Percentiles rank a stretch among this genome's conserved stretches.
Evolutionary conservation across 2,888 invertebrate genomes (phyloP).

Genomic region (Drosophila neoperkinsi): DNA sequence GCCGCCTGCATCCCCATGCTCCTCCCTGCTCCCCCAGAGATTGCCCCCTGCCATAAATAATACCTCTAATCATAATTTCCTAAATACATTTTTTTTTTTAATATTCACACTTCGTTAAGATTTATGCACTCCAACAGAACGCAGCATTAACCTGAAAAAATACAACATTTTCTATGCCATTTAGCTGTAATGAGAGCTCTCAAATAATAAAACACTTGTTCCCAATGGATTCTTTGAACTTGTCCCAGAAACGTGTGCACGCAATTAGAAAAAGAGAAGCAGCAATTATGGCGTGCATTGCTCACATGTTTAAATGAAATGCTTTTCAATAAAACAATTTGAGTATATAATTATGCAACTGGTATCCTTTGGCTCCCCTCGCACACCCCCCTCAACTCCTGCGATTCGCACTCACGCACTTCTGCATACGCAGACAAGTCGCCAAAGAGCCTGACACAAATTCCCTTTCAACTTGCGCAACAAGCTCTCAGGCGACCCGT

Average conservation of each 20-base stretch:
- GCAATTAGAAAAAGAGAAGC: constrained; percentile 44
- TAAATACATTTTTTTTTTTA: background rate
- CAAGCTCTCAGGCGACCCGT: constrained; percentile 46
- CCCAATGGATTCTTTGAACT: constrained; percentile 62
- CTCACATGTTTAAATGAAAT: constrained; percentile 45
- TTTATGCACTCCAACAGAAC: background rate
- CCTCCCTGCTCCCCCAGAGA: background rate
- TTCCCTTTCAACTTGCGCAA: constrained; percentile 75
- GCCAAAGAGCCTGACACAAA: constrained; percentile 71
- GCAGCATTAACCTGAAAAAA: background rate
- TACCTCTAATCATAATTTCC: background rate
- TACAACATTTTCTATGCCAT: background rate
- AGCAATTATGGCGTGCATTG: constrained; percentile 64
- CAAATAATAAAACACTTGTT: constrained; percentile 15
- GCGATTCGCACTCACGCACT: constrained; percentile 59
- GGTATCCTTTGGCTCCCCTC: constrained; percentile 4
- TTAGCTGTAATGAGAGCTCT: background rate
- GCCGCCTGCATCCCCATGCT: background rate
- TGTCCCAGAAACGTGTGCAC: constrained; percentile 64
- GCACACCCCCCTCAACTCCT: background rate
- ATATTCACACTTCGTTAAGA: no score
- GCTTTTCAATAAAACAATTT: constrained; percentile 69
- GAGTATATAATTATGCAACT: constrained; percentile 52
- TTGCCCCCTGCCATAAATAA: background rate
- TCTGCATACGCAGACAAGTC: constrained; percentile 65